Base-by-base conservation (phyloP, 2,113 vertebrate species). In the Callithrix jacchus region DNA sequence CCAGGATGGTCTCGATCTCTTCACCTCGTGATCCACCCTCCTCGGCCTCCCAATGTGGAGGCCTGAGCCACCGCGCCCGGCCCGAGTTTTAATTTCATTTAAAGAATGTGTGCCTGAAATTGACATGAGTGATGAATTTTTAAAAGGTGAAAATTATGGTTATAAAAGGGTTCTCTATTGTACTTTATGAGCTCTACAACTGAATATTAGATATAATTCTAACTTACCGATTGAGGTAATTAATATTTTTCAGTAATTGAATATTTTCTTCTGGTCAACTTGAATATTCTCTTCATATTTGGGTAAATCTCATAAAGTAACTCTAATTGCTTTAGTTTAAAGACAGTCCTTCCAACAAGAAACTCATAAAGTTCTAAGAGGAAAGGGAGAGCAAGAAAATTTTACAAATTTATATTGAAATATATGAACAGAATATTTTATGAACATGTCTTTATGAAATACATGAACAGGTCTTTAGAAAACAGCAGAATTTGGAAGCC, bases 241-340 rank as follows among this genome's bases (percentile, higher is more conserved):
- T 91, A 54, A n/a, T 68, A 80, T 42, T 90, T 93, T 81, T 42
- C 37, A 90, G 40, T 74, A 3, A 71, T 40, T 70, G 16, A 45
- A 40, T 86, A 81, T 92, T 94, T 95, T 92, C 73, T 88, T 93
- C 14, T 81, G 45, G 93, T 64, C 86, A 87, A 76, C 7, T 89
- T 45, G 2, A 73, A 77, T 87, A 85, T 49, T 76, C 7, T 58
- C 21, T 35, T 85, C n/a, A 13, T 54, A 58, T 68, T 87, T 90
- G 71, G 17, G 76, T 76, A 88, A 42, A 79, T 47, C 61, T 91
- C n/a, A 86, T 47, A 81, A 92, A 94, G 18, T 32, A 64, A 84
- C 30, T 92, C 6, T 35, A 40, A 54, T n/a, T 93, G 58, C 79
- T 87, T 94, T 89, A 91, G 96, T 61, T 56, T 94, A 92, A 89